Conservation (phyloP, 1,140 invertebrate genomes). For the Zeugodacus cucurbitae region DNA sequence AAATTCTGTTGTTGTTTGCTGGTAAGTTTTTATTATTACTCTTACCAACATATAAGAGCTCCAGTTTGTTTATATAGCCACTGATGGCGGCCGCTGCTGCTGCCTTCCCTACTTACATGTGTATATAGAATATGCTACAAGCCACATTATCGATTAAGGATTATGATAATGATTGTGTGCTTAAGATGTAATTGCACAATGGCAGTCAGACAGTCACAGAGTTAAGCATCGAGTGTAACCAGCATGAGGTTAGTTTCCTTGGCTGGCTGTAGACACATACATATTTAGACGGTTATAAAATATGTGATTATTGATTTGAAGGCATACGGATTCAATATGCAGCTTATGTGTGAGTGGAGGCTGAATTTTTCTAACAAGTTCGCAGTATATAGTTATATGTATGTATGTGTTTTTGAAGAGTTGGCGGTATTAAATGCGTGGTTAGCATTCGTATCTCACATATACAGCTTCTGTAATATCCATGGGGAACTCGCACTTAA, state of each 20-base stretch:
- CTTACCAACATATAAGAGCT: too few species aligned
- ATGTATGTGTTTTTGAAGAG: too few species aligned
- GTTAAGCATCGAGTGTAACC: neutral
- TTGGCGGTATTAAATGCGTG: too few species aligned
- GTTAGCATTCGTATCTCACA: too few species aligned
- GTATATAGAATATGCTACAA: slow-evolving; percentile 40
- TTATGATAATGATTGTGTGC: slow-evolving; percentile 62
- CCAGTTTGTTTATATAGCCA: neutral
- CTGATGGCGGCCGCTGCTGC: neutral
- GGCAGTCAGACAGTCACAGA: neutral
- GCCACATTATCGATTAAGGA: slow-evolving; percentile 62
- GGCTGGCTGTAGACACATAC: neutral
- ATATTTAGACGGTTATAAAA: too few species aligned
- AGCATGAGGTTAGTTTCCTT: neutral
- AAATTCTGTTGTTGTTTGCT: neutral
- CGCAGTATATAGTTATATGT: too few species aligned
- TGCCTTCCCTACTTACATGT: neutral
- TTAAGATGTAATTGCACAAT: slow-evolving; percentile 57
- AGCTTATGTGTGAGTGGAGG: too few species aligned
- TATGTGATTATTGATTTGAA: too few species aligned
- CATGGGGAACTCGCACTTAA: too few species aligned
- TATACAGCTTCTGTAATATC: too few species aligned
- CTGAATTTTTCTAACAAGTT: too few species aligned
- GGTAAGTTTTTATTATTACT: neutral
- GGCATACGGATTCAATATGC: too few species aligned